phyloP scores from a whole-genome alignment of 2,113 vertebrate genomes.

The Tauraco erythrolophus region DNA sequence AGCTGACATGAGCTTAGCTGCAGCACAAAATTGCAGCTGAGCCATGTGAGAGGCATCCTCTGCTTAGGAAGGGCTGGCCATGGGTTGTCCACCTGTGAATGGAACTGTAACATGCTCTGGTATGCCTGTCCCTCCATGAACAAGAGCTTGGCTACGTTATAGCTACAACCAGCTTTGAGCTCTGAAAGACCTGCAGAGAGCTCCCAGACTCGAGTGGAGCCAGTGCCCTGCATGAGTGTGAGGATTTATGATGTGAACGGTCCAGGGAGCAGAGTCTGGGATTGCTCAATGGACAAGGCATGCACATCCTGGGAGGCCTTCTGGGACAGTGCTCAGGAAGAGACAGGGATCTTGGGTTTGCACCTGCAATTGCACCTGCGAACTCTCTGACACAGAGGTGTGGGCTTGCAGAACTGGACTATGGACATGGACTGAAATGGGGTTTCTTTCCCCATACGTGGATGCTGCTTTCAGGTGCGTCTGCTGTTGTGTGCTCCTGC shows the following conservation, averaged over 20 bases:
- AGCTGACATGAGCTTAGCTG: not conserved
- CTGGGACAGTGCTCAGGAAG: not conserved
- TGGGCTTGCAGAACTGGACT: not conserved
- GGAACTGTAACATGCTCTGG: not conserved
- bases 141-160: not conserved
- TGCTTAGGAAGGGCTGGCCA: not conserved
- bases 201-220: not conserved
- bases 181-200: not conserved
- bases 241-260: not conserved
- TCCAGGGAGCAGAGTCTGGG: not conserved
- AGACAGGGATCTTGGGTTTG: not conserved
- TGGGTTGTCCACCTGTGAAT: not conserved
- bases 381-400: not conserved
- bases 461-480: not conserved
- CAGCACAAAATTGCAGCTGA: not conserved
- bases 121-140: not conserved
- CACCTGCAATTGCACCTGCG: not conserved
- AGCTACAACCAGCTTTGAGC: not conserved
- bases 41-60: rapidly evolving
- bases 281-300: not conserved
- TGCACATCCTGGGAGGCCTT: rapidly evolving
- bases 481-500: not conserved
- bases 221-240: not conserved
- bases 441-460: not conserved
- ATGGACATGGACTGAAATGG: not conserved